Percentiles rank a stretch among this genome's conserved stretches.
These are phyloP conservation scores for Petaurus breviceps DNA, from an alignment of 2,113 vertebrate species.

Conservation along the genomic window DNA sequence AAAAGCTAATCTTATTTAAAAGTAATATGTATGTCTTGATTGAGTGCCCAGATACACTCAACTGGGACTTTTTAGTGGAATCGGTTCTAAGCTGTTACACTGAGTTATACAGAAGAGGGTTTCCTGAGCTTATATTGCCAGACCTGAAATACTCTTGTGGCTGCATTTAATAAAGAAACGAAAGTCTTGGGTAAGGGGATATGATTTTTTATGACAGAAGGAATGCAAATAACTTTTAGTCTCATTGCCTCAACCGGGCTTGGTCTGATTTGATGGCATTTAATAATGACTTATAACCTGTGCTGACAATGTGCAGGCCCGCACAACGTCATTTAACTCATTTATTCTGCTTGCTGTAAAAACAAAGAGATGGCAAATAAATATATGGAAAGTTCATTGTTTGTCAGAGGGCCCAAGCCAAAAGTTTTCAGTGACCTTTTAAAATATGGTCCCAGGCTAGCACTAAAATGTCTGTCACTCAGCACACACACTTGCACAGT, in stretches of 20 bases:
- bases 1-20: slow-evolving; percentile 92
- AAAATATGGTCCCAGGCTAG: slow-evolving; percentile 90
- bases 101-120: slow-evolving; percentile 86
- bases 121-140: slow-evolving; percentile 88
- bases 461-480: slow-evolving; percentile 95
- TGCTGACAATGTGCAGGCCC: slow-evolving; percentile 96
- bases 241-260: slow-evolving; percentile 87
- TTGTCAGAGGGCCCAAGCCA: slow-evolving; percentile 90
- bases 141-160: slow-evolving; percentile 90
- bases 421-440: slow-evolving; percentile 92
- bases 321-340: slow-evolving; percentile 92
- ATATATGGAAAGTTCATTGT: slow-evolving; percentile 93
- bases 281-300: slow-evolving; percentile 98
- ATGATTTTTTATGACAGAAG: slow-evolving; percentile 93
- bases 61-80: slow-evolving; percentile 88
- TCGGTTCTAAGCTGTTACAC: slow-evolving; percentile 87
- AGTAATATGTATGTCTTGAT: slow-evolving; percentile 91
- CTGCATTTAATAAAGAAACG: slow-evolving; percentile 92
- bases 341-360: slow-evolving; percentile 96
- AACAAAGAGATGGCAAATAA: slow-evolving; percentile 96
- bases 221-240: slow-evolving; percentile 91
- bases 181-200: slow-evolving; percentile 92
- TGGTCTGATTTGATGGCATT: slow-evolving; percentile 91
- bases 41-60: slow-evolving; percentile 88
- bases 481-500: slow-evolving; percentile 88